Conservation (phyloP, 2,888 invertebrate species). For the Branchinecta sandiegonensis region DNA sequence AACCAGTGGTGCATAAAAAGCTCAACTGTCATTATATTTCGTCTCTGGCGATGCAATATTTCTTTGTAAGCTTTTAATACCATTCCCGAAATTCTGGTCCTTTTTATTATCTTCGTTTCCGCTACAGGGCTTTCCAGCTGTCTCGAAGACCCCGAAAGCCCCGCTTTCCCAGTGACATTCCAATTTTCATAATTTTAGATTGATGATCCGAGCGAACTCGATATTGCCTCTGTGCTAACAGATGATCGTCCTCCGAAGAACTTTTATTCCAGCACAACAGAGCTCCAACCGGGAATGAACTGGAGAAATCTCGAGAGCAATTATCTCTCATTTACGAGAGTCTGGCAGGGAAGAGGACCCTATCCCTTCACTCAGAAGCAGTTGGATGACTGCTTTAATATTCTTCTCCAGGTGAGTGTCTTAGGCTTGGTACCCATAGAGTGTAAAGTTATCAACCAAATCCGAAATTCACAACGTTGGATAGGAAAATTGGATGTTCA, state of each 20-base stretch:
- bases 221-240: conserved; percentile 54
- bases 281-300: conserved; percentile 51
- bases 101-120: no score
- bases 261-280: conserved; percentile 63
- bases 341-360: conserved; percentile 43
- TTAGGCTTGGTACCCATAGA: neutral
- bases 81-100: no score
- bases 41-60: no score
- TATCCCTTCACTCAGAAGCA: conserved; percentile 26
- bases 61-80: no score
- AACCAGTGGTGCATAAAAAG: no score
- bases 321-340: conserved; percentile 70
- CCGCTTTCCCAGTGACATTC: neutral
- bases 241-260: conserved; percentile 59
- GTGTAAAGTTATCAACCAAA: no score
- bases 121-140: neutral
- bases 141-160: neutral
- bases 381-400: conserved; percentile 37
- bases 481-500: no score
- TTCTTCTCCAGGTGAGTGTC: conserved; percentile 35
- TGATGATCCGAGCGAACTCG: conserved; percentile 67
- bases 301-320: conserved; percentile 50
- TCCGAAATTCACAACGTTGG: no score
- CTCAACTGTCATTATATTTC: no score
- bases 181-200: conserved; percentile 38